These are phyloP conservation scores for Cactoblastis cactorum DNA, from an alignment of 2,888 invertebrate species.

Conservation along the genomic window DNA sequence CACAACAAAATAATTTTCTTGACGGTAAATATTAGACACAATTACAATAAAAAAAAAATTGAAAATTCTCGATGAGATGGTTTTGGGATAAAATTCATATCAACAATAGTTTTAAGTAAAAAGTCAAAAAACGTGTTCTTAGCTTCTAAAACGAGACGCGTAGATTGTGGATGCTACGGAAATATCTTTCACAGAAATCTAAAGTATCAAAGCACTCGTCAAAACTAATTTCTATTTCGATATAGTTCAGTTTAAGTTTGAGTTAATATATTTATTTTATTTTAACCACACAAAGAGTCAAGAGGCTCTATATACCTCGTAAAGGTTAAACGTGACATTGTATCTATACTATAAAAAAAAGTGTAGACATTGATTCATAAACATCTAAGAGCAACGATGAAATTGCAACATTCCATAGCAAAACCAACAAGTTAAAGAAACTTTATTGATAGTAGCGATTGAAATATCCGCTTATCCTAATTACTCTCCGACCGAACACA, in stretches of 20 bases:
- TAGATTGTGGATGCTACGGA: background rate
- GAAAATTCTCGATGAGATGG: background rate
- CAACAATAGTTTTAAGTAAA: background rate
- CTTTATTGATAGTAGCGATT: background rate
- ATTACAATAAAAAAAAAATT: too few species aligned
- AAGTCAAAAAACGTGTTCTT: background rate
- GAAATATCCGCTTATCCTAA: slow-evolving; percentile 34
- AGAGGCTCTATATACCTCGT: too few species aligned
- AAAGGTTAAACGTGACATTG: too few species aligned
- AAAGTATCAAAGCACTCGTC: background rate
- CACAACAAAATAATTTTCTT: too few species aligned
- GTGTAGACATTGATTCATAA: too few species aligned
- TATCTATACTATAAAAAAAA: too few species aligned
- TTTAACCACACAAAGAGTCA: too few species aligned
- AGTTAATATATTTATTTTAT: too few species aligned
- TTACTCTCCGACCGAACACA: slow-evolving; percentile 31
- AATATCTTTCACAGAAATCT: background rate
- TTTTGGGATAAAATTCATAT: background rate
- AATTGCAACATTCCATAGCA: too few species aligned
- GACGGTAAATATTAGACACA: too few species aligned
- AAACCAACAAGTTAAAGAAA: background rate
- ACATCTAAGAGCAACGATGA: background rate
- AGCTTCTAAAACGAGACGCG: background rate
- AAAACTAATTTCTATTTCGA: background rate
- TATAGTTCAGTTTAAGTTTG: background rate